Evolutionary conservation across 2,888 invertebrate genomes (phyloP).

Genomic region (Cotesia congregata): DNA sequence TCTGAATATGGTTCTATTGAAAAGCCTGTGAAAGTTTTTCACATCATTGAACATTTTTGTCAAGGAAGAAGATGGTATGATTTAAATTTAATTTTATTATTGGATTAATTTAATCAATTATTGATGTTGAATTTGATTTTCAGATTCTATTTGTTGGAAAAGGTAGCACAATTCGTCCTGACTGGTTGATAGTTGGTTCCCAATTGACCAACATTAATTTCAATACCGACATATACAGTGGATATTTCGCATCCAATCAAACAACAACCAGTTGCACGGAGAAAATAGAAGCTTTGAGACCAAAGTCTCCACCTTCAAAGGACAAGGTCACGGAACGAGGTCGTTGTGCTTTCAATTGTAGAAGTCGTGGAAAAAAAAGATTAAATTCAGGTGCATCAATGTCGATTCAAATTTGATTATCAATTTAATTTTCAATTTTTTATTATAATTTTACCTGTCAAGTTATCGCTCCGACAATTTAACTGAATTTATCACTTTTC

Average conservation of each 20-base stretch:
- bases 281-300: slow-evolving; percentile 92
- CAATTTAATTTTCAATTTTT: too few species aligned
- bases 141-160: slow-evolving; percentile 93
- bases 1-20: slow-evolving; percentile 94
- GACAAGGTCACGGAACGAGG: slow-evolving; percentile 80
- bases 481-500: too few species aligned
- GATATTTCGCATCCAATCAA: slow-evolving; percentile 83
- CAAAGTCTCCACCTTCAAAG: slow-evolving; percentile 96
- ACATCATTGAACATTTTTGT: slow-evolving; percentile 98
- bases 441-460: too few species aligned
- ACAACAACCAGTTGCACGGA: slow-evolving; percentile 95
- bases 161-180: slow-evolving; percentile 94
- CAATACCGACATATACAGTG: slow-evolving; percentile 88
- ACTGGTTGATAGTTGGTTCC: slow-evolving; percentile 94
- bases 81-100: slow-evolving; percentile 16
- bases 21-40: slow-evolving; percentile 98
- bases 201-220: slow-evolving; percentile 97
- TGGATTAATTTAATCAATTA: slow-evolving; percentile 8
- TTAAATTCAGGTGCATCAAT: slow-evolving; percentile 54
- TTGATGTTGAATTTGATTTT: slow-evolving; percentile 43
- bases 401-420: too few species aligned
- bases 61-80: slow-evolving; percentile 84
- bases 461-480: too few species aligned
- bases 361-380: slow-evolving; percentile 76
- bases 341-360: slow-evolving; percentile 75